These are phyloP conservation scores for Achroia grisella DNA, from an alignment of 1,140 invertebrate genomes.

Conservation along the genomic window DNA sequence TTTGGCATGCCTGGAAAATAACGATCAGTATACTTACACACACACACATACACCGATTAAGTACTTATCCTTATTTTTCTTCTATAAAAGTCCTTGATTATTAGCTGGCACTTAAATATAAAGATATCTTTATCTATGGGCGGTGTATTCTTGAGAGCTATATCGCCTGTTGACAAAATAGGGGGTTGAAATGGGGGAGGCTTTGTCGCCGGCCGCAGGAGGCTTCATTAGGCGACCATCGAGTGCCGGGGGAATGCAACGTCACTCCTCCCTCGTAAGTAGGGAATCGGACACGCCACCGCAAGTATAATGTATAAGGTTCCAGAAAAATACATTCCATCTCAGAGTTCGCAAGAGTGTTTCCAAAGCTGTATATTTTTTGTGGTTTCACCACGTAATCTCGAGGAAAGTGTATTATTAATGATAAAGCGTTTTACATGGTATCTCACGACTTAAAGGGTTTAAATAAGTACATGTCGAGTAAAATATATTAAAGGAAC, in stretches of 20 bases:
- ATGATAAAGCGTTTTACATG: too few relatives aligned
- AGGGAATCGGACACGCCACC: conserved; percentile 15
- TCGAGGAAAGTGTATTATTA: too few relatives aligned
- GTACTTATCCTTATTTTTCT: too few relatives aligned
- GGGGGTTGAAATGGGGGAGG: conserved; percentile 10
- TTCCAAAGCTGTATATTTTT: background rate
- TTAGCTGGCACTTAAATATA: conserved; percentile 2
- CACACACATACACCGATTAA: too few relatives aligned
- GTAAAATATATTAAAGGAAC: too few relatives aligned
- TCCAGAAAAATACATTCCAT: conserved; percentile 3
- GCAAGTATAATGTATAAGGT: conserved; percentile 17
- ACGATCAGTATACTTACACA: too few relatives aligned
- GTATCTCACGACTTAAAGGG: too few relatives aligned
- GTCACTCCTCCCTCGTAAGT: conserved; percentile 16
- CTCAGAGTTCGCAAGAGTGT: background rate
- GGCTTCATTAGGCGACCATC: conserved; percentile 43
- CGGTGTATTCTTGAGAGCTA: conserved; percentile 21
- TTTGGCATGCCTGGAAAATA: too few relatives aligned
- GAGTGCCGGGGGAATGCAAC: conserved; percentile 23
- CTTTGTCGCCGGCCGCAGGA: conserved; percentile 30
- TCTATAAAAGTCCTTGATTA: background rate
- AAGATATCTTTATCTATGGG: conserved; percentile 5
- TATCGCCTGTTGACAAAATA: conserved; percentile 10
- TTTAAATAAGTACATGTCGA: too few relatives aligned
- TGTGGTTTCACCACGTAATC: background rate